Percentiles rank a stretch among this genome's conserved stretches.
Conservation (phyloP, 2,797 vertebrate genomes). For the Thamnophis elegans region DNA sequence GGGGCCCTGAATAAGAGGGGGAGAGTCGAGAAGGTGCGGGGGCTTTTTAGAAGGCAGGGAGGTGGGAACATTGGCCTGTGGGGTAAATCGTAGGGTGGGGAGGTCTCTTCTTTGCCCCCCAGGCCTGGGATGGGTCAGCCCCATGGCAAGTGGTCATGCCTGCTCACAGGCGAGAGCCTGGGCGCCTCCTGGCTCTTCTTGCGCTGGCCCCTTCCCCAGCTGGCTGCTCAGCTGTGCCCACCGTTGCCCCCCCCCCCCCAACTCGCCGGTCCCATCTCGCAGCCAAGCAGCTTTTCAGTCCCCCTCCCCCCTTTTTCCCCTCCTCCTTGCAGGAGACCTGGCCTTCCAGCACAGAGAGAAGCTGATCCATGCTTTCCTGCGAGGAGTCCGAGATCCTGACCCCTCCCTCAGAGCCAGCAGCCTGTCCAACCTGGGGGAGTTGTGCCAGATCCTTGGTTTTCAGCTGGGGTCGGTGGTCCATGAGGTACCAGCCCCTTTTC, state of each 20-base stretch:
- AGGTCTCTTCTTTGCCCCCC: too few species aligned
- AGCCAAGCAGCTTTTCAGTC: neutral
- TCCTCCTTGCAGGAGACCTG: slow-evolving; percentile 79
- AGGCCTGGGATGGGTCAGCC: too few species aligned
- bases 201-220: neutral
- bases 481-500: slow-evolving; percentile 75
- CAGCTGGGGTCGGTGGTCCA: slow-evolving; percentile 83
- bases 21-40: neutral
- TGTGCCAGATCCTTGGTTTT: slow-evolving; percentile 86
- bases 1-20: neutral
- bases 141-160: neutral
- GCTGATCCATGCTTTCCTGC: slow-evolving; percentile 84
- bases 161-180: neutral
- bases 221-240: neutral
- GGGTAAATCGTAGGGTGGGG: too few species aligned
- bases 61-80: neutral
- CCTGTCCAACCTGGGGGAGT: slow-evolving; percentile 91
- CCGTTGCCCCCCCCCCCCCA: neutral
- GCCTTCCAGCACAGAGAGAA: slow-evolving; percentile 79
- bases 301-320: too few species aligned
- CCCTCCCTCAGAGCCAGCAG: slow-evolving; percentile 83
- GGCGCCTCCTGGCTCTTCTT: neutral
- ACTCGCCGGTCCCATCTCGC: neutral
- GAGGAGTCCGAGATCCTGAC: slow-evolving; percentile 77
- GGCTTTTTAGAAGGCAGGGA: neutral